These are phyloP conservation scores for Naja naja DNA, from an alignment of 2,113 vertebrate species.

Conservation along the genomic window DNA sequence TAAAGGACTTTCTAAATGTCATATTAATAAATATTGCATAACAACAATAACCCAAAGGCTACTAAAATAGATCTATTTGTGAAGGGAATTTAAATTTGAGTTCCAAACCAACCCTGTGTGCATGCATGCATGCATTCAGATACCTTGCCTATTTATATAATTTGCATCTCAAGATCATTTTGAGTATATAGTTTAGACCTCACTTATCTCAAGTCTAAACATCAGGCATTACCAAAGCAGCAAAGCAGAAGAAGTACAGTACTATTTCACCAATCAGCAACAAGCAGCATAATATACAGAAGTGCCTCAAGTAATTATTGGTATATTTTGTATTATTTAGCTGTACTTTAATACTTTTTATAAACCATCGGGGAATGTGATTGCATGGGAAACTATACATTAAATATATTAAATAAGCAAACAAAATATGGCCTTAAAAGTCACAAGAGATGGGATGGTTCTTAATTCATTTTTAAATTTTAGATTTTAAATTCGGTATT, in stretches of 20 bases:
- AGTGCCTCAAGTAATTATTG: neutral
- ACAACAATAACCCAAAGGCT: neutral
- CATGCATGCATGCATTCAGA: neutral
- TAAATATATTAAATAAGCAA: neutral
- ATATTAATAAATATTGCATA: neutral
- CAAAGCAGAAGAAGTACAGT: neutral
- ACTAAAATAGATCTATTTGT: neutral
- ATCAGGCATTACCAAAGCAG: conserved; percentile 7
- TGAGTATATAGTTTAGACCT: neutral
- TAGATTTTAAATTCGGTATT: no score
- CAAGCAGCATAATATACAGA: neutral
- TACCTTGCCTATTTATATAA: neutral
- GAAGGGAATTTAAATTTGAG: conserved; percentile 8
- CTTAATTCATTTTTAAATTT: no score
- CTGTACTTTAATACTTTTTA: neutral
- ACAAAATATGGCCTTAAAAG: neutral
- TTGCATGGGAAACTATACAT: neutral
- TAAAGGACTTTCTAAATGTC: neutral
- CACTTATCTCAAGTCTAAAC: conserved; percentile 6
- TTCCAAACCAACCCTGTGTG: neutral
- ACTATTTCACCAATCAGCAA: neutral
- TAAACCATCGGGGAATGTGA: neutral
- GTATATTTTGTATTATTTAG: neutral
- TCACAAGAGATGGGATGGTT: no score
- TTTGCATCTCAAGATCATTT: neutral